Percentiles rank a stretch among this genome's conserved stretches.
phyloP scores from a whole-genome alignment of 2,113 vertebrate genomes.

The Acrocephalus arundinaceus region DNA sequence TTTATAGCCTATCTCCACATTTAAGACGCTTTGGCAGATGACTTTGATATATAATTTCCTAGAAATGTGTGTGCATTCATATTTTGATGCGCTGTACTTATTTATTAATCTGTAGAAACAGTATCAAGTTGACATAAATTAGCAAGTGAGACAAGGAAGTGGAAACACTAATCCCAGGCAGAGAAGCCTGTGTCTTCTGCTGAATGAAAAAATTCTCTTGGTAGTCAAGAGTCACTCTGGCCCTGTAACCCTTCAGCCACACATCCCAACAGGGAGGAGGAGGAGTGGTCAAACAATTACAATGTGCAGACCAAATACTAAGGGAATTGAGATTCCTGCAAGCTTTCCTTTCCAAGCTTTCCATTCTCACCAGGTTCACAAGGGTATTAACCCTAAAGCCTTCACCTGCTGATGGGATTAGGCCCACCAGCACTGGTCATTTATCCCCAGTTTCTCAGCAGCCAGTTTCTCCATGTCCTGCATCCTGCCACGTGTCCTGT shows the following conservation, averaged over 20 bases:
- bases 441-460: neutral
- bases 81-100: neutral
- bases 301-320: fast-evolving
- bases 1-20: neutral
- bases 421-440: neutral
- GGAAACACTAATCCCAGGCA: neutral
- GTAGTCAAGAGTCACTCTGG: neutral
- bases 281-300: neutral
- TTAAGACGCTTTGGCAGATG: neutral
- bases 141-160: neutral
- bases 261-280: neutral
- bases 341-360: neutral
- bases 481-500: fast-evolving
- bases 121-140: neutral
- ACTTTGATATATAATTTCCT: neutral
- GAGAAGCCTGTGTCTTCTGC: neutral
- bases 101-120: neutral
- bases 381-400: neutral
- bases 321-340: neutral
- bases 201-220: neutral
- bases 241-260: neutral
- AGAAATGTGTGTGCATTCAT: neutral
- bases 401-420: neutral
- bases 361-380: neutral
- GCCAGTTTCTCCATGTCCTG: neutral